Base-by-base conservation (phyloP, 2,113 vertebrate genomes). In the Chloroceryle aenea region DNA sequence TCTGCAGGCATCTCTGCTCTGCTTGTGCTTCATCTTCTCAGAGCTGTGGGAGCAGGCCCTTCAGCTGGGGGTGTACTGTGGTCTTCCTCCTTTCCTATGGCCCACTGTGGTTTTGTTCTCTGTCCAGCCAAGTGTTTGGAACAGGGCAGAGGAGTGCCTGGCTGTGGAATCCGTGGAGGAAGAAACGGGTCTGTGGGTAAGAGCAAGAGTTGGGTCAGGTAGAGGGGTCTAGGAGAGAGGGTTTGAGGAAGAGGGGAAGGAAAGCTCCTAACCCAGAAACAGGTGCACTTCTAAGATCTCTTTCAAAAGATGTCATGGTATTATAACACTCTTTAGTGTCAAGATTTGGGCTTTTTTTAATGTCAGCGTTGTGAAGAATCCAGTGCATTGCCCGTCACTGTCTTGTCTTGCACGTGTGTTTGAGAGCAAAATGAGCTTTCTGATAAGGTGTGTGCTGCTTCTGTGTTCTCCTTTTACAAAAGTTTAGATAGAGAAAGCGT, bases 261-360 rank as follows among this genome's bases (percentile, higher is more conserved):
- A 38, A 8, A 17, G 50, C 50, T 78, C 20, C 26, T 52, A 27
- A 34, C 4, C 42, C 0, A 0, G 12, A 82, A 47, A 18, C 17
- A 61, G 61, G 13, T 77, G 34, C 47, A 71, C 18, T 36, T 82
- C 87, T n/a, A 48, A 27, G 30, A 34, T 67, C 29, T 59, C 66
- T 78, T 59, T 87, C 22, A 52, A 40, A 87, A 87, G 38, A 14
- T 3, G 0, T 59, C 38, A 19, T 29, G 30, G 14, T 52, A 7
- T 11, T 59, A 7, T 22, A 34, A 40, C 67, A 52, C 21, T 89
- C 56, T 53, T 36, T 8, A 59, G 19, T 55, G 25, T 42, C 22
- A 74, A 26, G 32, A 8, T 3, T 64, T 34, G n/a, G n/a, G n/a
- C n/a, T 22, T 32, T 45, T 55, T 73, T 53, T 4, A 15, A 34